Conservation (phyloP, 1,140 invertebrate species). For the Matsumurasca onukii region DNA sequence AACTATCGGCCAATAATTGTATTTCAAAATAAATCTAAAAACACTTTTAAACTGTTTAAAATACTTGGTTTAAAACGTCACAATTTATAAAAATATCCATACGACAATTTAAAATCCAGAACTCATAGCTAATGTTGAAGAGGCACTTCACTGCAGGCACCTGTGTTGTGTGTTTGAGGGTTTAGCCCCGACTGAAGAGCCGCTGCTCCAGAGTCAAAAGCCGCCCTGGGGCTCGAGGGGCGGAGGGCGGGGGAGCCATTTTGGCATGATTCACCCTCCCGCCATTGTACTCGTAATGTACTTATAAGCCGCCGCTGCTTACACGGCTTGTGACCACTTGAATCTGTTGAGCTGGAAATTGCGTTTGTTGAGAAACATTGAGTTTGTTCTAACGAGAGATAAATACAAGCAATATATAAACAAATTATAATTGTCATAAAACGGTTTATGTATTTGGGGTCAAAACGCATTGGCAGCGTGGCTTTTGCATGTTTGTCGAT, state of each 20-base stretch:
- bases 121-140: background rate
- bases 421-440: too few relatives aligned
- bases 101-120: background rate
- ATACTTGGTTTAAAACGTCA: background rate
- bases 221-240: constrained; percentile 4
- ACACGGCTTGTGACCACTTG: too few relatives aligned
- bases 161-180: constrained; percentile 15
- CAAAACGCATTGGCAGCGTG: too few relatives aligned
- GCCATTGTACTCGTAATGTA: background rate
- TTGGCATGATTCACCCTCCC: constrained; percentile 23
- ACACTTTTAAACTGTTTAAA: background rate
- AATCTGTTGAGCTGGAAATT: too few relatives aligned
- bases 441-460: too few relatives aligned
- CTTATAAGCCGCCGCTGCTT: constrained; percentile 9
- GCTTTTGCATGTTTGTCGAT: too few relatives aligned
- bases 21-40: background rate
- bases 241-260: constrained; percentile 26
- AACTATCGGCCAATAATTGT: background rate
- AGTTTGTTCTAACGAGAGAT: too few relatives aligned
- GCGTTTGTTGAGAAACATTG: too few relatives aligned
- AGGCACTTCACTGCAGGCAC: constrained; percentile 27
- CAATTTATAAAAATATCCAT: background rate
- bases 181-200: constrained; percentile 16
- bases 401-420: too few relatives aligned
- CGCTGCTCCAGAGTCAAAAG: background rate